Conservation (phyloP, 2,888 invertebrate genomes). For the Dugesia japonica region DNA sequence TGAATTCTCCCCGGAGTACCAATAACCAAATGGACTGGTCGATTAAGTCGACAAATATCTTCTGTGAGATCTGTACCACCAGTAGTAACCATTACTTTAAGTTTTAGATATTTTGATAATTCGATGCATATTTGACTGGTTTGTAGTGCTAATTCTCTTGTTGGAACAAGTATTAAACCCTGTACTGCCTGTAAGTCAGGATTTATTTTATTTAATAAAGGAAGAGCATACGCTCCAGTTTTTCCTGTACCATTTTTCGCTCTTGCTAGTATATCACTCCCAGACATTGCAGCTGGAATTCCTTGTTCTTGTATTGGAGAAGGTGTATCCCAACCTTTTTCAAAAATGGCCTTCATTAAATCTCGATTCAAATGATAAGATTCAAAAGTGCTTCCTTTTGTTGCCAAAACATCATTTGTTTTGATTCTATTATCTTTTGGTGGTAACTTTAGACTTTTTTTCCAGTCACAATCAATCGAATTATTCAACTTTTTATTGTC, state of each 20-base stretch:
- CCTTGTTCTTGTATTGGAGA: slow-evolving; percentile 86
- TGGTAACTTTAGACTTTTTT: slow-evolving; percentile 83
- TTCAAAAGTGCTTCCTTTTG: slow-evolving; percentile 96
- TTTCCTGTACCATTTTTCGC: slow-evolving; percentile 99
- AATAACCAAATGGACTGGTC: slow-evolving; percentile 86
- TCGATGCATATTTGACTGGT: slow-evolving; percentile 99
- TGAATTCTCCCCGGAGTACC: slow-evolving; percentile 96
- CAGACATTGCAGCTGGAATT: slow-evolving; percentile 90
- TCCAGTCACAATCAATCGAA: slow-evolving; percentile 55
- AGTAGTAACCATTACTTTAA: slow-evolving; percentile 96
- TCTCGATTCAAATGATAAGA: slow-evolving; percentile 92
- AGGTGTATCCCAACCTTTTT: slow-evolving; percentile 96
- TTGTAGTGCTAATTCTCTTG: slow-evolving; percentile 87
- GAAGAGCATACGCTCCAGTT: slow-evolving; percentile 97
- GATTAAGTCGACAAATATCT: slow-evolving; percentile 97
- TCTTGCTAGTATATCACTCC: slow-evolving; percentile 79
- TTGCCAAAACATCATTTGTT: slow-evolving; percentile 74
- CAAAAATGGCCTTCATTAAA: slow-evolving; percentile 95
- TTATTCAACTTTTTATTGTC: slow-evolving; percentile 4
- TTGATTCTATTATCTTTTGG: slow-evolving; percentile 71
- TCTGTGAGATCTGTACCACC: slow-evolving; percentile 81
- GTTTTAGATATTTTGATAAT: slow-evolving; percentile 77
- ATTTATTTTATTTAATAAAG: slow-evolving; percentile 73
- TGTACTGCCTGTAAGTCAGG: slow-evolving; percentile 73
- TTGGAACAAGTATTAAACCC: slow-evolving; percentile 80